Evolutionary conservation across 2,888 invertebrate species (phyloP).

Genomic region (Metalampra italica): DNA sequence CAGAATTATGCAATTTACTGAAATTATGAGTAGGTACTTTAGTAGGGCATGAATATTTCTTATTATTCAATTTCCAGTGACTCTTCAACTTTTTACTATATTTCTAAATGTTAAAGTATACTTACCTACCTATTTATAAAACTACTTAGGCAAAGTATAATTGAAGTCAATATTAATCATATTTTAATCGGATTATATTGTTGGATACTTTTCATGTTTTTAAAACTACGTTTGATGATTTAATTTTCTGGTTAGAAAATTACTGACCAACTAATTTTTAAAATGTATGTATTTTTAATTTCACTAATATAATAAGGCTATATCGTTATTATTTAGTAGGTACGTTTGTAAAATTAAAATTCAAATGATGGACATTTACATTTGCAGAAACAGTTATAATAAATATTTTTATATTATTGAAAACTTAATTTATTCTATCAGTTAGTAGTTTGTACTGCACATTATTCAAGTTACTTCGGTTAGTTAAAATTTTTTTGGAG

Average conservation of each 20-base stretch:
- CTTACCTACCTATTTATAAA: no score
- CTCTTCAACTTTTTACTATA: background rate
- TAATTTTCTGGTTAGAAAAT: no score
- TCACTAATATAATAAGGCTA: no score
- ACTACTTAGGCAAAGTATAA: no score
- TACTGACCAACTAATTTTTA: background rate
- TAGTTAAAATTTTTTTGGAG: constrained; percentile 3
- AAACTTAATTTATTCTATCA: constrained; percentile 34
- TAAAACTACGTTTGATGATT: no score
- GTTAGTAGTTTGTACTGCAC: constrained; percentile 40
- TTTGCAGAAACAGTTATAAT: background rate
- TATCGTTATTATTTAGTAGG: no score
- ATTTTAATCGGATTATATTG: no score
- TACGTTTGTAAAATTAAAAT: no score
- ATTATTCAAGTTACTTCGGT: constrained; percentile 4
- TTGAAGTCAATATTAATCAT: no score
- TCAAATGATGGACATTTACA: background rate
- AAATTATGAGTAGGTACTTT: no score
- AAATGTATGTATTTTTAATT: background rate
- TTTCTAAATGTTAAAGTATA: background rate
- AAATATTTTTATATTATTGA: constrained; percentile 5
- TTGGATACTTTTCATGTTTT: no score
- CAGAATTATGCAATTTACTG: no score
- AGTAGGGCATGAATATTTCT: background rate
- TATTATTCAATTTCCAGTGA: background rate